phyloP scores from a whole-genome alignment of 2,113 vertebrate species.

The Limanda limanda region DNA sequence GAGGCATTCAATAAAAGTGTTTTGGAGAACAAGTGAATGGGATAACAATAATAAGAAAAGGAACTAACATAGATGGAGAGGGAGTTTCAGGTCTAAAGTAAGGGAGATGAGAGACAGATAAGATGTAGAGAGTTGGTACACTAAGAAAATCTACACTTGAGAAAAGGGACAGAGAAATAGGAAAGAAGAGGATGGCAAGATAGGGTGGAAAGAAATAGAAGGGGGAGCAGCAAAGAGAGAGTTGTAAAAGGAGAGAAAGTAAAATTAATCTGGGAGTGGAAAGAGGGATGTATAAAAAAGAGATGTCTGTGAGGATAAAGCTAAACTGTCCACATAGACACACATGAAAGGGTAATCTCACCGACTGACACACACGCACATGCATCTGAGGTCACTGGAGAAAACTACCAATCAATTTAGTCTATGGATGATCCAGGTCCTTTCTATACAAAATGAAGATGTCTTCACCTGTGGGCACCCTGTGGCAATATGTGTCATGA shows the following conservation, averaged over 20 bases:
- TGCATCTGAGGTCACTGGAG: conserved; percentile 14
- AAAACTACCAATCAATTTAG: conserved; percentile 49
- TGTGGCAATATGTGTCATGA: conserved; percentile 61
- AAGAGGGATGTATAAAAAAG: not conserved
- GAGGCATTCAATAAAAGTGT: not conserved
- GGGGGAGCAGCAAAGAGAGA: not conserved
- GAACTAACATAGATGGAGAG: not conserved
- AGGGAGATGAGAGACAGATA: not conserved
- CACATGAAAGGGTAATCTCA: not conserved
- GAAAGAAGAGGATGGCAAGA: not conserved
- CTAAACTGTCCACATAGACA: not conserved
- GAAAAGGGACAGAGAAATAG: not conserved
- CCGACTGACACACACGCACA: not conserved
- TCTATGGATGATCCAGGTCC: conserved; percentile 44
- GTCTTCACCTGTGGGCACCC: conserved; percentile 47
- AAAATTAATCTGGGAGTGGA: not conserved
- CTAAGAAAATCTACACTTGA: not conserved
- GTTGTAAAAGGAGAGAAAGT: not conserved
- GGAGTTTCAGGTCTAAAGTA: not conserved
- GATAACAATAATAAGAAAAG: conserved; percentile 16
- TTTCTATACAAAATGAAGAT: conserved; percentile 42
- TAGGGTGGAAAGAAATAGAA: not conserved
- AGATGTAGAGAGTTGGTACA: not conserved
- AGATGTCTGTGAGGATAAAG: not conserved
- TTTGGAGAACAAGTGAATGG: conserved; percentile 8